Evolutionary conservation across 2,113 vertebrate species (phyloP).

Genomic region (Phyllostomus discolor): DNA sequence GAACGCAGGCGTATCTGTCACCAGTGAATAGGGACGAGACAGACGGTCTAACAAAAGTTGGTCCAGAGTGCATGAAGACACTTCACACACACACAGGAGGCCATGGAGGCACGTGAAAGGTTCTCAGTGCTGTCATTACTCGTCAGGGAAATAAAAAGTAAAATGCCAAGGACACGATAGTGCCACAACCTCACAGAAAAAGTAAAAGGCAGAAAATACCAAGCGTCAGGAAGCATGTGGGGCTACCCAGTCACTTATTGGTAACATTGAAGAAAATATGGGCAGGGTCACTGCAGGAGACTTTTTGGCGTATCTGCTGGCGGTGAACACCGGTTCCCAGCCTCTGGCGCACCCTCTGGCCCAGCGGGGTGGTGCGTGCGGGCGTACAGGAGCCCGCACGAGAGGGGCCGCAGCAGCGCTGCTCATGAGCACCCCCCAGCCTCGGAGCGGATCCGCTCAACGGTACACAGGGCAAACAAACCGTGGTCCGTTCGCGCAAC

Average conservation of each 20-base stretch:
- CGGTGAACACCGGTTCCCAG: neutral
- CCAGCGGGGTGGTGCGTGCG: neutral
- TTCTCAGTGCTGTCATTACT: neutral
- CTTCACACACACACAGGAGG: neutral
- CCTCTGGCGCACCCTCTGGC: rapidly evolving
- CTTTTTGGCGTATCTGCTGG: neutral
- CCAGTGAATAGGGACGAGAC: neutral
- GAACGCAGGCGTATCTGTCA: neutral
- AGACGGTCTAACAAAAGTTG: neutral
- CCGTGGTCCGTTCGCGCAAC: neutral
- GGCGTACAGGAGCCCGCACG: rapidly evolving
- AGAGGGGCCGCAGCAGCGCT: no score
- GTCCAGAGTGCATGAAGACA: neutral
- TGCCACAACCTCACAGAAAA: neutral
- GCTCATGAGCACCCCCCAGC: neutral
- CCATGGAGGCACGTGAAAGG: no score
- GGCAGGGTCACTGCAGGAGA: rapidly evolving
- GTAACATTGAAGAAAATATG: neutral
- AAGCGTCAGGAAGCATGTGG: neutral
- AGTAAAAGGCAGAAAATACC: neutral
- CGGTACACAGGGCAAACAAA: rapidly evolving
- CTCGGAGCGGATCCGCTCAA: neutral
- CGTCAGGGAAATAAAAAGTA: neutral
- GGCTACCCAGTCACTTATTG: neutral
- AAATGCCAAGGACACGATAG: neutral